These are phyloP conservation scores for Andrena marginata DNA, from an alignment of 2,888 invertebrate species.

Conservation along the genomic window DNA sequence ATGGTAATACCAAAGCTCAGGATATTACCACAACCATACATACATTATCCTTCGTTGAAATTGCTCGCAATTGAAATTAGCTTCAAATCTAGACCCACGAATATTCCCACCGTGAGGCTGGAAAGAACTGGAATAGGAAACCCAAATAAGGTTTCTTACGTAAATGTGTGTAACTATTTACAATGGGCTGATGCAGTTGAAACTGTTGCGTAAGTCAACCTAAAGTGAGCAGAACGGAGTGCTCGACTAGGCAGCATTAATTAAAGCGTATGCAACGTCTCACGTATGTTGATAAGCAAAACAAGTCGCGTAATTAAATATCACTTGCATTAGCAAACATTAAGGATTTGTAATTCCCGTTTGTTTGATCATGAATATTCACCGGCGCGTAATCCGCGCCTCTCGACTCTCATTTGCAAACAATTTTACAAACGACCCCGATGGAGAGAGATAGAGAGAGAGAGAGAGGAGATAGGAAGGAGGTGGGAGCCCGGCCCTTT, in stretches of 20 bases:
- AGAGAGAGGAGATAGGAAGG: not conserved
- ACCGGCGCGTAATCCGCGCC: constrained; percentile 6
- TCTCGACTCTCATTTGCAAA: constrained; percentile 35
- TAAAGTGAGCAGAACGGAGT: not conserved
- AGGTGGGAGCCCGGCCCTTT: constrained; percentile 29
- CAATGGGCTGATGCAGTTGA: not conserved
- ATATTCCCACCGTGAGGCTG: not conserved
- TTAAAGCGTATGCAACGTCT: constrained; percentile 24
- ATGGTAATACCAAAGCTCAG: too few relatives aligned
- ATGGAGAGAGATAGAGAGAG: too few relatives aligned
- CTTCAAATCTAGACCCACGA: too few relatives aligned
- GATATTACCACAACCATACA: too few relatives aligned
- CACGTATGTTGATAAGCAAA: not conserved
- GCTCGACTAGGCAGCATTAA: constrained; percentile 15
- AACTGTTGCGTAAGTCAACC: not conserved
- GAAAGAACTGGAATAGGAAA: not conserved
- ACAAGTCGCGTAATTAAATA: constrained; percentile 33
- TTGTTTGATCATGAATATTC: constrained; percentile 47
- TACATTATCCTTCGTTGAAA: too few relatives aligned
- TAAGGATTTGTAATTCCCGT: constrained; percentile 23
- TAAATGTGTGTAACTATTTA: not conserved
- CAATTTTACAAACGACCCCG: constrained; percentile 30
- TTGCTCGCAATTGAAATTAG: too few relatives aligned
- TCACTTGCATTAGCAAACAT: constrained; percentile 12
- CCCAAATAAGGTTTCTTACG: not conserved